A percentile compares a stretch with the other conserved stretches of the same genome.
Conservation (phyloP, 2,888 invertebrate species). For the Theodoxus fluviatilis region DNA sequence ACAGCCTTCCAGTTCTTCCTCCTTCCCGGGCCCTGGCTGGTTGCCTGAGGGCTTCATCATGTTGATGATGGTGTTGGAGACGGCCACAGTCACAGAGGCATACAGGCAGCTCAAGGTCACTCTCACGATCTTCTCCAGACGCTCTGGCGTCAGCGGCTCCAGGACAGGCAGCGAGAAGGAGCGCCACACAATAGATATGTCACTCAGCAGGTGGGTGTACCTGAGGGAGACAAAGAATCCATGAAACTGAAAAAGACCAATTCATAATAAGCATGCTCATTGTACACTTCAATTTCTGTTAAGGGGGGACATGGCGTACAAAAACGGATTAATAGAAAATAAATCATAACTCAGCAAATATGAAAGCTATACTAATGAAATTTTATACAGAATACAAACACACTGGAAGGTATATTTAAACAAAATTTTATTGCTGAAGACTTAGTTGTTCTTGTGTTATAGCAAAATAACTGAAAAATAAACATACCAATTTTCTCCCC, state of each 20-base stretch:
- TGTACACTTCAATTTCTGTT: neutral
- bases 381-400: no score
- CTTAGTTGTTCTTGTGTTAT: no score
- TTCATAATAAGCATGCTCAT: neutral
- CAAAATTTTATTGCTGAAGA: no score
- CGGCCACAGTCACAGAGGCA: constrained; percentile 67
- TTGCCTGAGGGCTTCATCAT: constrained; percentile 49
- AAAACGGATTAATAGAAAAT: no score
- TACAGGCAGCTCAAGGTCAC: constrained; percentile 85
- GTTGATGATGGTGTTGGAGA: constrained; percentile 62
- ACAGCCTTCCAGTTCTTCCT: constrained; percentile 82
- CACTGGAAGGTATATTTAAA: no score
- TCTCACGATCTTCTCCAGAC: constrained; percentile 81
- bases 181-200: constrained; percentile 82
- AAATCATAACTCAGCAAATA: no score
- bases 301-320: no score
- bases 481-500: no score
- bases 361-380: no score
- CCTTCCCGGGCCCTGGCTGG: constrained; percentile 69
- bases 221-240: no score
- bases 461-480: no score
- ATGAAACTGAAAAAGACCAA: neutral
- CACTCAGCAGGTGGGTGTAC: constrained; percentile 81
- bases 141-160: constrained; percentile 85
- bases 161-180: constrained; percentile 85